Evolutionary conservation across 1,140 invertebrate species (phyloP).

Genomic region (Lepidostoma basale): DNA sequence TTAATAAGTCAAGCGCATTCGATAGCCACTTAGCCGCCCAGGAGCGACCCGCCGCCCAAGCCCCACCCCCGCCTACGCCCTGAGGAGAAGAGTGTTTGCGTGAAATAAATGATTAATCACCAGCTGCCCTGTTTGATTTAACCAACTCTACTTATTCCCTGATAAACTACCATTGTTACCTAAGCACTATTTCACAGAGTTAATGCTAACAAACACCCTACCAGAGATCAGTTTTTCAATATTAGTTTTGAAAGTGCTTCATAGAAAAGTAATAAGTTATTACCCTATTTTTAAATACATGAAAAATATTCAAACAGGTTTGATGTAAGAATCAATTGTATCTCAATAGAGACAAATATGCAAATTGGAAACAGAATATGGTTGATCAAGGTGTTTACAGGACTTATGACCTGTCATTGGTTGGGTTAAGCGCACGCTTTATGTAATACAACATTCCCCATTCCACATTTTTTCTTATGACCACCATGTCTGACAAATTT

Average conservation of each 20-base stretch:
- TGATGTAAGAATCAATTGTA: too few relatives aligned
- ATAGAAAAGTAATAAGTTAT: not conserved
- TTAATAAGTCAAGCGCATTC: not conserved
- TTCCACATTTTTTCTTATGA: too few relatives aligned
- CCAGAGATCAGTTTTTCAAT: not conserved
- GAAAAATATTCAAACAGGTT: too few relatives aligned
- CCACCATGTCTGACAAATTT: too few relatives aligned
- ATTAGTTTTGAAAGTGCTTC: not conserved
- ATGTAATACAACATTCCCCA: too few relatives aligned
- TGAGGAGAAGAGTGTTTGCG: constrained; percentile 31
- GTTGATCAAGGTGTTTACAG: too few relatives aligned
- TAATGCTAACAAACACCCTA: constrained; percentile 14
- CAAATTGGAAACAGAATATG: too few relatives aligned
- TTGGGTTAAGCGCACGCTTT: too few relatives aligned
- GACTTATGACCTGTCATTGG: too few relatives aligned
- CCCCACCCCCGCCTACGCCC: not conserved
- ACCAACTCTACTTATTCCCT: constrained; percentile 37
- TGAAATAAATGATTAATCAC: constrained; percentile 47
- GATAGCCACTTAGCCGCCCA: not conserved
- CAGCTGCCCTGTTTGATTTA: constrained; percentile 44
- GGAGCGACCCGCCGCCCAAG: not conserved
- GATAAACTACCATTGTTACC: constrained; percentile 22
- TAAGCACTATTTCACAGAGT: constrained; percentile 29
- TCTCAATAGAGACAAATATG: too few relatives aligned
- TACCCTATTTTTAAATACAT: not conserved